phyloP scores from a whole-genome alignment of 1,140 invertebrate species.

The Eriocheir sinensis region DNA sequence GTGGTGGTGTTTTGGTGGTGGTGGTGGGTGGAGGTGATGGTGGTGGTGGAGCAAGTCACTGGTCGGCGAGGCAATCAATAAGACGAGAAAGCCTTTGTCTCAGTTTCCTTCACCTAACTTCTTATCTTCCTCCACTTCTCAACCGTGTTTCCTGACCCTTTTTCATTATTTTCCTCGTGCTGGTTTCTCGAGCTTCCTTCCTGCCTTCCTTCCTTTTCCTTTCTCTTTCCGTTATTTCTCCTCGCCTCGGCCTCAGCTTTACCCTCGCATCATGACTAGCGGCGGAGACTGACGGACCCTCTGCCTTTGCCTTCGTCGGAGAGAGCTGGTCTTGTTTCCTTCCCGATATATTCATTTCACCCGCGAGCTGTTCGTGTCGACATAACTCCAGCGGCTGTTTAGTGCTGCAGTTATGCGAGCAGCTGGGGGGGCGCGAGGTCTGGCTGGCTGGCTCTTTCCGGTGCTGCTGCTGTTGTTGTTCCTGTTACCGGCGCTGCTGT shows the following conservation, averaged over 20 bases:
- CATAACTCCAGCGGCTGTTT: not conserved
- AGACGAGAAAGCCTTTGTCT: not conserved
- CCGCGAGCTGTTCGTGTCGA: not conserved
- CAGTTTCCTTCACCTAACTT: conserved; percentile 2
- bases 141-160: not conserved
- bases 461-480: too few species aligned
- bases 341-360: not conserved
- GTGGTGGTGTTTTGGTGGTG: not conserved
- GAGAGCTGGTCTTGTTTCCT: not conserved
- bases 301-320: not conserved
- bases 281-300: not conserved
- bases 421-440: too few species aligned
- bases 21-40: not conserved
- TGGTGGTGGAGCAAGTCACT: not conserved
- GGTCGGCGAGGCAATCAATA: not conserved
- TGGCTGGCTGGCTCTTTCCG: not conserved
- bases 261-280: not conserved
- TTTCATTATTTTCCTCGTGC: too few species aligned
- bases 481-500: not conserved
- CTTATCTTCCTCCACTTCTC: not conserved
- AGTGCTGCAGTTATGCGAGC: not conserved
- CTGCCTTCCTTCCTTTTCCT: too few species aligned
- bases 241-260: not conserved
- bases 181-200: too few species aligned
- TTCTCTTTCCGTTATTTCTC: too few species aligned